Evolutionary conservation across 2,888 invertebrate genomes (phyloP), one percentile per base, ranked within the genome.

Genomic region (Stenodera caucasica): DNA sequence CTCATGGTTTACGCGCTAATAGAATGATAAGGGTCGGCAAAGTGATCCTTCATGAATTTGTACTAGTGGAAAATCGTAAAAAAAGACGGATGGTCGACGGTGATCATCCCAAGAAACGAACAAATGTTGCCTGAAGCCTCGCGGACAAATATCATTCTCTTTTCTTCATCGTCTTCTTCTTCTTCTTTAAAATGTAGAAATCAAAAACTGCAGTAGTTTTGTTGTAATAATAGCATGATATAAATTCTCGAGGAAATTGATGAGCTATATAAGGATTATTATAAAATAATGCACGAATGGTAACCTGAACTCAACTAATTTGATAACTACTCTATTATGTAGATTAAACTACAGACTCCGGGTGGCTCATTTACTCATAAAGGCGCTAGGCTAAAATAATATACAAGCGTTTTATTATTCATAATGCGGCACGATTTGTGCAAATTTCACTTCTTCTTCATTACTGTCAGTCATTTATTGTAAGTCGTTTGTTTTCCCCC

Each of bases 21-120:
- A 69, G 72, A 72, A 72, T 74, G 72, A 74, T 70, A 70, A 74
- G 72, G 72, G 72, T 72, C 67, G 65, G 65, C 58, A 64, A 59
- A 59, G 56, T 53, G 58, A 58, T 58, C 56, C 49, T 53, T 53
- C 61, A 37, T 56, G 57, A 54, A 61, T 56, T 53, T 64, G 49
- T 55, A 62, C 51, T 60, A 54, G 53, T 53, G 65, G 63, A 67
- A 66, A 64, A 67, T 62, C 62, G 62, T 33, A 33, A 37, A 37
- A 37, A 15, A 15, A 15, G 6, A 37, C 1, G 59, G 60, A 57
- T 61, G 65, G 60, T 61, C 65, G 59, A 65, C 60, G 55, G 63
- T 57, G 60, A 62, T 61, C 61, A 58, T 56, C 65, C 55, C 53
- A 1, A 15, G 58, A 60, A 64, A 59, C 58, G 60, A 57, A 59